A percentile compares a stretch with the other conserved stretches of the same genome.
phyloP scores from a whole-genome alignment of 64 coral and sea anemone genomes.

The Actinia tenebrosa region DNA sequence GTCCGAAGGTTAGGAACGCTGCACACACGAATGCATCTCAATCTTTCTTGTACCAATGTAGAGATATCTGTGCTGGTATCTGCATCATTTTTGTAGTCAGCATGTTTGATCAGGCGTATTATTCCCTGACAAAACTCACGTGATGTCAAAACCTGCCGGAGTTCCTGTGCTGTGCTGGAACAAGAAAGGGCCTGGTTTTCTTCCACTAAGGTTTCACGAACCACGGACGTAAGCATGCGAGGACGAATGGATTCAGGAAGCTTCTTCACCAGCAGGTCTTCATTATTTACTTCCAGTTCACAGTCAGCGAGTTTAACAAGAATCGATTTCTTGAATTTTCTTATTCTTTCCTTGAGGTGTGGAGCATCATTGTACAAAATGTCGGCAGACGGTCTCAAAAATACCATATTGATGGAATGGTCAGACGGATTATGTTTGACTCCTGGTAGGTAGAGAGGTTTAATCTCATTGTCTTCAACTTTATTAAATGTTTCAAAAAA shows the following conservation, averaged over 20 bases:
- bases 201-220: slow-evolving; percentile 7
- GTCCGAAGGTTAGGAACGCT: slow-evolving; percentile 10
- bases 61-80: neutral
- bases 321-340: neutral
- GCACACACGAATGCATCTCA: neutral
- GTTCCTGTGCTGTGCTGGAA: neutral
- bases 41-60: neutral
- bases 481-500: slow-evolving; percentile 12
- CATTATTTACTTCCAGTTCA: neutral
- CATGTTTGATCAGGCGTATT: slow-evolving; percentile 49
- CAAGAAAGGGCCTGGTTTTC: neutral
- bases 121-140: slow-evolving; percentile 54
- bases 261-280: slow-evolving; percentile 25
- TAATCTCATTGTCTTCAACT: neutral
- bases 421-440: neutral
- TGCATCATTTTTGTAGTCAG: slow-evolving; percentile 19
- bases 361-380: slow-evolving; percentile 45
- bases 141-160: slow-evolving; percentile 10
- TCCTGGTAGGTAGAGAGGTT: neutral
- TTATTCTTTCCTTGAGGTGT: slow-evolving; percentile 14
- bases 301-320: slow-evolving; percentile 24
- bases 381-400: slow-evolving; percentile 7
- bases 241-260: slow-evolving; percentile 29
- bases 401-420: neutral
- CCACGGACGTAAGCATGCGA: slow-evolving; percentile 26